Evolutionary conservation across 2,797 vertebrate genomes (phyloP), one percentile per base, ranked within the genome.

Genomic region (Fistularia tabacaria): DNA sequence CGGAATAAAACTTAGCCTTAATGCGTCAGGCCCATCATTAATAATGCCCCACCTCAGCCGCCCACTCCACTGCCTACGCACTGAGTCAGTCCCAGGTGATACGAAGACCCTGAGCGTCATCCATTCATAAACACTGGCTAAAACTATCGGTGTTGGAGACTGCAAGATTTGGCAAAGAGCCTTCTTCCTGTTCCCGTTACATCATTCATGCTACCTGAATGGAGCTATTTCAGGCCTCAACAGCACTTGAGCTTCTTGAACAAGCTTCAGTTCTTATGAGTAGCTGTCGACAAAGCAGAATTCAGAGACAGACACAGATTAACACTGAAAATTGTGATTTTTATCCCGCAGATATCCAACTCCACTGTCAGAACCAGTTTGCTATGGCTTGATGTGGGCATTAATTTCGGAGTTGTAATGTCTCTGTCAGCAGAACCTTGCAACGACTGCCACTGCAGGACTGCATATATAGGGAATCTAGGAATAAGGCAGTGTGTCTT

Each of bases 141-240:
- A 61, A 46, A 71, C 73, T 72, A 80, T 79, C 79, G 61, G 61
- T 71, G 77, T 68, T 57, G 61, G 66, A 80, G 78, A 73, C 81
- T 87, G 82, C 62, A 51, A 79, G 83, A 76, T 73, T 83, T 89
- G 81, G 86, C 82, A 67, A 68, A 60, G 46, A 62, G 64, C 79
- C 75, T 25, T 69, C 56, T 77, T 68, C 64, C 75, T 81, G 49
- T 73, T 84, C 74, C 63, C 64, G 52, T 84, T 86, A 79, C 84
- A 84, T 86, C 83, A 86, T 86, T 86, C 78, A 81, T 84, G 73
- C 80, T 82, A 84, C 80, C 84, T 86, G 80, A 78, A 82, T 77
- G 57, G 66, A 79, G 79, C 80, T 88, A 87, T 88, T 88, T 82
- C 76, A 77, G 80, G 79, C 81, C 71, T 79, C 64, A 53, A 69